These are phyloP conservation scores for Chlorodrepanis virens DNA, from an alignment of 2,113 vertebrate species.

Conservation along the genomic window DNA sequence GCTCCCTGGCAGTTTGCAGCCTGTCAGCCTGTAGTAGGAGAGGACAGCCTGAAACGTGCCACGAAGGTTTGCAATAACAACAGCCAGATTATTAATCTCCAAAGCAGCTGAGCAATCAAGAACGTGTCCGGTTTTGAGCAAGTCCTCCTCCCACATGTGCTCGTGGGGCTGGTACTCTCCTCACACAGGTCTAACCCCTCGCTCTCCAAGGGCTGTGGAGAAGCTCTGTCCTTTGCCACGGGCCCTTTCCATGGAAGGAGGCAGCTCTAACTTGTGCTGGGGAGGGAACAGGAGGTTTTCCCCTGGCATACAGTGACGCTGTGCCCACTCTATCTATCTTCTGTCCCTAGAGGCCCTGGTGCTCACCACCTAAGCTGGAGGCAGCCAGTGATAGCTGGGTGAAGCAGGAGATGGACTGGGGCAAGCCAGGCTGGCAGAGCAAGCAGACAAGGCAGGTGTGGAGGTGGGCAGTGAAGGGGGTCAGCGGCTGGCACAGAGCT, in stretches of 20 bases:
- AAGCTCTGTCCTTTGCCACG: not conserved
- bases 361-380: slow-evolving; percentile 8
- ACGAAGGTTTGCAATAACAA: not conserved
- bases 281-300: not conserved
- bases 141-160: not conserved
- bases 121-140: not conserved
- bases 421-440: not conserved
- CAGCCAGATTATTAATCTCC: not conserved
- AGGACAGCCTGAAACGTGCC: slow-evolving; percentile 25
- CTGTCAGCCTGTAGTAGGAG: not conserved
- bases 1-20: slow-evolving; percentile 20
- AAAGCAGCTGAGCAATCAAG: not conserved
- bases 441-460: not conserved
- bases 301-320: not conserved
- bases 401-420: slow-evolving; percentile 1
- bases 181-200: not conserved
- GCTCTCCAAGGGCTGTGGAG: not conserved
- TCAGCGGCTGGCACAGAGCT: not conserved
- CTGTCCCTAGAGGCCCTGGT: not conserved
- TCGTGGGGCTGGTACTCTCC: not conserved
- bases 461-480: not conserved
- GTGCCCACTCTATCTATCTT: not conserved
- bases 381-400: not conserved
- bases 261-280: not conserved
- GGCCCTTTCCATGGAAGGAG: not conserved